Base-by-base conservation (phyloP, 2,113 vertebrate genomes). In the Leptobrachium leishanense region DNA sequence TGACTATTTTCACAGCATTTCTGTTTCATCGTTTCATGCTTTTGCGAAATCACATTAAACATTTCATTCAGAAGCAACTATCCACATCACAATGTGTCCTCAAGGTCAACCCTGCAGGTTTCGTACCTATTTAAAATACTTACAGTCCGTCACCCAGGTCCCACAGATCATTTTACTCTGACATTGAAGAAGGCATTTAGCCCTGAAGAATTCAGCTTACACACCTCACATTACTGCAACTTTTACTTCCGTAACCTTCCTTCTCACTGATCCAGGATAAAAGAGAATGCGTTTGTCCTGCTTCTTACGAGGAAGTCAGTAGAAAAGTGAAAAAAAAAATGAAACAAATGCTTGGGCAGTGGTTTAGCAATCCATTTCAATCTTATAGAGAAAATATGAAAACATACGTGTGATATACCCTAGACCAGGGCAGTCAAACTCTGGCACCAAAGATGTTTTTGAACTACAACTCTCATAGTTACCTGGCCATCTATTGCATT, bases 161-260 rank as follows among this genome's bases (percentile, higher is more conserved):
- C 69, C 68, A 66, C 42, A 43, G 50, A 2, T 64, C 12, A 64
- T 72, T 73, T 55, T 6, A 44, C 71, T 46, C 53, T 39, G 71
- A 80, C 59, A 72, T 64, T 72, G 62, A 66, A 72, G 77, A 72
- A 79, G 69, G 40, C 69, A 55, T 54, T 66, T 42, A 72, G 40
- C 41, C 50, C 63, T 46, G 68, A 53, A 80, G 71, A 57, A 67
- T 80, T 80, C 71, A 68, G 63, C 41, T 54, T 13, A 12, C n/a
- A 31, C 43, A 43, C 62, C 70, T 74, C 40, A 44, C 43, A 42
- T 80, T 57, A 68, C 50, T 40, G 8, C 41, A 40, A 74, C 42
- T 68, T 31, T 66, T 57, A 67, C 71, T 20, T 41, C 67, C 65
- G 55, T 69, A 68, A 74, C 71, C 44, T 46, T 41, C 55, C 77